phyloP scores from a whole-genome alignment of 2,888 invertebrate genomes.

The Eueremaeus valkanovi region DNA sequence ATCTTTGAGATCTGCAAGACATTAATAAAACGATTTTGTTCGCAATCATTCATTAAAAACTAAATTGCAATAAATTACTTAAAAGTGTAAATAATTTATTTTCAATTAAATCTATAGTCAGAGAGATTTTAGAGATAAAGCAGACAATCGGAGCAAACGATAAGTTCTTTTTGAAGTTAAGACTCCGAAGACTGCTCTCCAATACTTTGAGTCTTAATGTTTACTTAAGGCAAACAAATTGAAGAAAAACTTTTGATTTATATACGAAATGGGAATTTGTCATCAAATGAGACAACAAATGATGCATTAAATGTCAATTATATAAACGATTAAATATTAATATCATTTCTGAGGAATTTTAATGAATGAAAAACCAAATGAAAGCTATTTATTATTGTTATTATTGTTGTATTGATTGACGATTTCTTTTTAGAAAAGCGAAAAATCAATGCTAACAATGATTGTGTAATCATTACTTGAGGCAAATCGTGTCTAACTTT shows the following conservation, averaged over 20 bases:
- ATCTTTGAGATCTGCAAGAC: not conserved
- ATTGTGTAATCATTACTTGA: slow-evolving; percentile 3
- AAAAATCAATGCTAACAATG: not conserved
- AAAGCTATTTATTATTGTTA: no score
- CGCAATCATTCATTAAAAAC: not conserved
- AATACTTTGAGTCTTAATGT: not conserved
- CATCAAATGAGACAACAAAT: not conserved
- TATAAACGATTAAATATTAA: not conserved
- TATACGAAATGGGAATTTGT: not conserved
- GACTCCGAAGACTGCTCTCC: not conserved
- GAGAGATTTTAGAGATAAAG: no score
- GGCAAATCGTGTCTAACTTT: slow-evolving; percentile 7
- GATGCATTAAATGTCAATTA: slow-evolving; percentile 13
- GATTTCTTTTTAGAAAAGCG: not conserved
- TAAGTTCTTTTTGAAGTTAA: not conserved
- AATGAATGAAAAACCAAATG: no score
- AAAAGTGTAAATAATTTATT: not conserved
- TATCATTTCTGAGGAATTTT: no score
- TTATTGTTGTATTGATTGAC: no score
- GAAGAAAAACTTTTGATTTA: not conserved
- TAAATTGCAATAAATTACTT: not conserved
- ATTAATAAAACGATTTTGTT: slow-evolving; percentile 7
- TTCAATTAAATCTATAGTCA: not conserved
- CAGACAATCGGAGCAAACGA: no score
- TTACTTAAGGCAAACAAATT: no score